Evolutionary conservation across 2,113 vertebrate species (phyloP), one percentile per base, ranked within the genome.

Genomic region (Dissostichus mawsoni): DNA sequence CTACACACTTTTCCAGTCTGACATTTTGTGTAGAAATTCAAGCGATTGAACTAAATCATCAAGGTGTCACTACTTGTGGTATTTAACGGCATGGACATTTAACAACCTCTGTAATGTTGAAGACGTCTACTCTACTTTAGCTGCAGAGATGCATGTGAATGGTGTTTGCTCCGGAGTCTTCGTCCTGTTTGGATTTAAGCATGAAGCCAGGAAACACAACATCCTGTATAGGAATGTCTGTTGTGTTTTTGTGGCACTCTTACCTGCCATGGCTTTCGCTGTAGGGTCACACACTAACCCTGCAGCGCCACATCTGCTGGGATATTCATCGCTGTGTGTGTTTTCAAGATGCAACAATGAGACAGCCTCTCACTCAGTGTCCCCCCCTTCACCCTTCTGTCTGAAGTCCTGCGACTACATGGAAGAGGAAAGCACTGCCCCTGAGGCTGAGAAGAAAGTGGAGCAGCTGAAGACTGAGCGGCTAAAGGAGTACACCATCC

Each of bases 401-500:
- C 94, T 87, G 86, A 96, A 94, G 87, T 94, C 94, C 87, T 92
- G 87, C 10, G 93, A 95, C 92, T 92, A 90, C 65, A 86, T 90
- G 83, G 95, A 95, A 73, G 95, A 96, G 72, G 95, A 95, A 72
- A 74, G 67, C 44, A 84, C 90, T 89, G 62, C 88, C 48, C 90
- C 84, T 0, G 95, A 94, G 45, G 89, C 73, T 33, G 92, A 78
- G 86, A 95, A 93, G 76, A 94, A 91, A 84, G 84, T 62, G 8
- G 95, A 95, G 85, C 95, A 95, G 85, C 91, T 98, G 88, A 97
- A 97, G 94, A 96, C 96, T 0, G 96, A 96, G 62, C 95, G 81
- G 8, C 91, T 98, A 71, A 96, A 94, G 80, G 97, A 99, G 84
- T 97, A 98, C 83, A 97, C 96, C 62, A 93, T 97, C 64, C 97